Conservation (phyloP, 1,140 invertebrate species). For the Papilio xuthus region DNA sequence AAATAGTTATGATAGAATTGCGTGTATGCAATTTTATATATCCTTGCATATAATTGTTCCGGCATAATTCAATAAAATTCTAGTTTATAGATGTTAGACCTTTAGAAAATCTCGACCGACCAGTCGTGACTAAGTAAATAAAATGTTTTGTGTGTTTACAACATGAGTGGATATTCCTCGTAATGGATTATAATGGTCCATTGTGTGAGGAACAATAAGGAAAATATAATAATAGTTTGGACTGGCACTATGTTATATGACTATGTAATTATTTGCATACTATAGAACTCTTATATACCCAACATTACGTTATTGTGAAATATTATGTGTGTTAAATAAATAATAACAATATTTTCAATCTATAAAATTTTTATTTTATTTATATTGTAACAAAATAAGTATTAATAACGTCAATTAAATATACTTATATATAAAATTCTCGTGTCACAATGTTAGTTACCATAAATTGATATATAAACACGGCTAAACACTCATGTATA, state of each 20-base stretch:
- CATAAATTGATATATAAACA: too few relatives aligned
- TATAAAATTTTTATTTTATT: background rate
- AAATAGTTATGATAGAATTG: background rate
- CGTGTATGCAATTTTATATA: conserved; percentile 14
- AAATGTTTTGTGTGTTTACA: conserved; percentile 50
- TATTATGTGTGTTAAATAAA: background rate
- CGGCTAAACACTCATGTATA: too few relatives aligned
- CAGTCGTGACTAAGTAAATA: conserved; percentile 55
- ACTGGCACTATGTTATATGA: conserved; percentile 31
- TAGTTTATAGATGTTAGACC: conserved; percentile 32
- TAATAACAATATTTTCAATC: background rate
- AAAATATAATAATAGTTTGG: conserved; percentile 50
- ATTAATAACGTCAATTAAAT: too few relatives aligned
- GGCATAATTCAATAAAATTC: conserved; percentile 16
- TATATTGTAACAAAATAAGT: background rate
- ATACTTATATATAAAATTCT: too few relatives aligned
- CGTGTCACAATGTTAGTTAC: too few relatives aligned
- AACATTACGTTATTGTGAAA: background rate
- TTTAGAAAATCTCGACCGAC: conserved; percentile 29
- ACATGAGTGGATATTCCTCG: conserved; percentile 50
- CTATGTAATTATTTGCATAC: conserved; percentile 37
- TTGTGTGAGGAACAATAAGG: conserved; percentile 59
- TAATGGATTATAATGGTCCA: conserved; percentile 56
- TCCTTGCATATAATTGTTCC: conserved; percentile 25
- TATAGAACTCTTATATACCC: conserved; percentile 22